Percentiles rank a stretch among this genome's conserved stretches.
Conservation (phyloP, 2,113 vertebrate species). For the Zosterops borbonicus region DNA sequence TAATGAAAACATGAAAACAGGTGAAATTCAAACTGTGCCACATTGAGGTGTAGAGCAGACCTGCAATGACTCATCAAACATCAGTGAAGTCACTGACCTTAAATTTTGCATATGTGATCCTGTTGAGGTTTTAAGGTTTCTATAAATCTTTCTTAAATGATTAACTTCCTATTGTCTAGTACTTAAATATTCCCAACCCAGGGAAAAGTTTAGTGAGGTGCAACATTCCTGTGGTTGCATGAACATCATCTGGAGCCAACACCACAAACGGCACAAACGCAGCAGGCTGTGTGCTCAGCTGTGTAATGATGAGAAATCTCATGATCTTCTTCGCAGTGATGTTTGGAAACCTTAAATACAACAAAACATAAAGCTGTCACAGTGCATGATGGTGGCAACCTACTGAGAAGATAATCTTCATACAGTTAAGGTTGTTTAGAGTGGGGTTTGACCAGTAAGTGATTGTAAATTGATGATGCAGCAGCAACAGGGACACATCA, state of each 20-base stretch:
- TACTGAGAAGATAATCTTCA: conserved; percentile 47
- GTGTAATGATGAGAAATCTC: neutral
- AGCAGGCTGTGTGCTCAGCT: neutral
- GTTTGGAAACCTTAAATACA: conserved; percentile 14
- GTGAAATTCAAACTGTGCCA: neutral
- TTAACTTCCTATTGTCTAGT: conserved; percentile 25
- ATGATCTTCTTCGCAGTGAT: conserved; percentile 6
- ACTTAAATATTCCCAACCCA: neutral
- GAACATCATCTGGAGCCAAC: neutral
- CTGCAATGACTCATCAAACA: neutral
- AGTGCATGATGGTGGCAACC: neutral
- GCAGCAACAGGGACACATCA: neutral
- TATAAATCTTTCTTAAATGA: neutral
- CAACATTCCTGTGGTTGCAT: neutral
- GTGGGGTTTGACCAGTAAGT: conserved; percentile 43
- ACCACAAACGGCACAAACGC: neutral
- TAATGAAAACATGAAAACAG: neutral
- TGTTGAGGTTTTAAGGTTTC: conserved; percentile 49
- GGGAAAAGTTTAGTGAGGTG: neutral
- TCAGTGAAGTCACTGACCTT: neutral
- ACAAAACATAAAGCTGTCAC: conserved; percentile 40
- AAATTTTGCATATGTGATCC: neutral
- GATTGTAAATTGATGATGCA: conserved; percentile 59
- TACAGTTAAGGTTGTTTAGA: conserved; percentile 22
- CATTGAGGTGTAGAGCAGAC: neutral